Conservation (phyloP, 1,140 invertebrate genomes). For the Potamilus streckersoni region DNA sequence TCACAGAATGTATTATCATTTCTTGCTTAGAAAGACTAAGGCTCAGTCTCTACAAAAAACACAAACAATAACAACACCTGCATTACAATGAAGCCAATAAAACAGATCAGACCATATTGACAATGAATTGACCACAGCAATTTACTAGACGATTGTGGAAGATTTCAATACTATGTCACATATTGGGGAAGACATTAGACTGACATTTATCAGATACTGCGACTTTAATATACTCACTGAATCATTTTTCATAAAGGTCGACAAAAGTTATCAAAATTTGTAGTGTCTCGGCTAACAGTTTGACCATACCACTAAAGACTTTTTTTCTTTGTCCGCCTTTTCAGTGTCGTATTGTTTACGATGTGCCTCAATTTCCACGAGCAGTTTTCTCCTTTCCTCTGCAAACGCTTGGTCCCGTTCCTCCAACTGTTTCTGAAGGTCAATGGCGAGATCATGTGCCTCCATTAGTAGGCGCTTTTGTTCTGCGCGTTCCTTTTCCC, state of each 20-base stretch:
- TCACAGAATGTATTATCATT: no score
- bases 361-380: slow-evolving; percentile 48
- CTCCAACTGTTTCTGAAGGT: slow-evolving; percentile 72
- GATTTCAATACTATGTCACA: no score
- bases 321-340: slow-evolving; percentile 20
- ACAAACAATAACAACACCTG: no score
- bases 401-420: slow-evolving; percentile 49
- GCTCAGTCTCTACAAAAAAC: no score
- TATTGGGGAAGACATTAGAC: no score
- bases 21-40: no score
- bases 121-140: no score
- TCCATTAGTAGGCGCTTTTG: slow-evolving; percentile 90
- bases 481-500: slow-evolving; percentile 95
- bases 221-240: not conserved
- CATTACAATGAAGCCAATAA: no score
- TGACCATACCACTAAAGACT: slow-evolving; percentile 23
- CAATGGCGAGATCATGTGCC: slow-evolving; percentile 89
- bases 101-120: no score
- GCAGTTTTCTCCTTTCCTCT: slow-evolving; percentile 43
- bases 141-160: no score
- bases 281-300: slow-evolving; percentile 14
- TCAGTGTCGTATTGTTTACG: slow-evolving; percentile 43
- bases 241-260: not conserved
- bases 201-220: no score
- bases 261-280: not conserved